Conservation (phyloP, 2,888 invertebrate genomes). For the Hedya salicella region DNA sequence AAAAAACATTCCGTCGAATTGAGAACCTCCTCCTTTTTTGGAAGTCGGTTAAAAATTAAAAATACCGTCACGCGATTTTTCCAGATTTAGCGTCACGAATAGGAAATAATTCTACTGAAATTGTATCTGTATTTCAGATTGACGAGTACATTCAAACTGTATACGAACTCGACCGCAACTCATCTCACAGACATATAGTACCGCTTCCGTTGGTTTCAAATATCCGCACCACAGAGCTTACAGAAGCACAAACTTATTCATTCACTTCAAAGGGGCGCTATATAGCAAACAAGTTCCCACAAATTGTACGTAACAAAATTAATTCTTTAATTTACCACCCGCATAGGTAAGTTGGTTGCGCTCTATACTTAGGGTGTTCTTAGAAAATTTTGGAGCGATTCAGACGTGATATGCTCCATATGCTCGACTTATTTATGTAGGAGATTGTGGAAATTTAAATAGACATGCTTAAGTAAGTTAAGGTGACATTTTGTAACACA, state of each 20-base stretch:
- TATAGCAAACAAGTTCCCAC: constrained; percentile 8
- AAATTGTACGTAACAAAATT: neutral
- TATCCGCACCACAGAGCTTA: constrained; percentile 37
- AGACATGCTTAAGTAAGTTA: constrained; percentile 10
- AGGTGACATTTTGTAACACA: constrained; percentile 11
- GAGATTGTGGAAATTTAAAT: constrained; percentile 18
- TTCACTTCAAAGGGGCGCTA: constrained; percentile 10
- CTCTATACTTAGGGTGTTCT: constrained; percentile 32
- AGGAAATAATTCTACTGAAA: too few relatives aligned
- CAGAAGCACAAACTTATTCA: constrained; percentile 20
- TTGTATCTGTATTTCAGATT: too few relatives aligned
- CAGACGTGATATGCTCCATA: constrained; percentile 29
- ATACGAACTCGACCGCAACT: neutral
- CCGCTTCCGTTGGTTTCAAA: constrained; percentile 37
- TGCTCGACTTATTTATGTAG: constrained; percentile 29
- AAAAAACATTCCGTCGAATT: too few relatives aligned
- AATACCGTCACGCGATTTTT: too few relatives aligned
- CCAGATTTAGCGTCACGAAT: too few relatives aligned
- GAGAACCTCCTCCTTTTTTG: too few relatives aligned
- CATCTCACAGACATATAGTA: constrained; percentile 12
- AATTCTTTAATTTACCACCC: neutral
- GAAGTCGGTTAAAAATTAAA: too few relatives aligned
- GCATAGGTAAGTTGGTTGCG: constrained; percentile 28
- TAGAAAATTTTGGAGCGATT: constrained; percentile 35
- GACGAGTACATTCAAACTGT: neutral